Base-by-base conservation (phyloP, 2,797 vertebrate genomes). In the Myotis planiceps region DNA sequence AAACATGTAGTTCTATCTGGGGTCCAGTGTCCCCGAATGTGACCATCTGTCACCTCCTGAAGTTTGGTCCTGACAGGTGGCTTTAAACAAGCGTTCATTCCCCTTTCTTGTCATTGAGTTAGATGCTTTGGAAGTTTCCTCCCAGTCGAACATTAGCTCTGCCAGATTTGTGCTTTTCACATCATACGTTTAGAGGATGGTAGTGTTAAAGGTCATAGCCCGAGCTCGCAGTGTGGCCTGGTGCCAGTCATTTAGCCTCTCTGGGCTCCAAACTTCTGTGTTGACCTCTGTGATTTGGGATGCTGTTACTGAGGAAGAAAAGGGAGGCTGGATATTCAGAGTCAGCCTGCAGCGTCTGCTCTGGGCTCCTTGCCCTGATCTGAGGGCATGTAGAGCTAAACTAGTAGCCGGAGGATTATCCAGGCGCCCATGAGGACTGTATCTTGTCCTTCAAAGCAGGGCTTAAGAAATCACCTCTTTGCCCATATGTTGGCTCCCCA, bases 161-260 rank as follows among this genome's bases (percentile, higher is more conserved):
- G 39, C n/a, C 51, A 65, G 63, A 27, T 71, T 39, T 6, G 2
- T 76, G 69, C 55, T 63, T n/a, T 6, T 82, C 45, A 2, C 25
- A 0, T 42, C 42, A 39, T 18, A 7, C 25, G 69, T 69, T 71
- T 37, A 15, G 86, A 92, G 86, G 78, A 66, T 21, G 39, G 37
- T 29, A 16, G 37, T 53, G 55, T 78, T 74, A 53, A 65, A 90
- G 89, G 91, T 71, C 58, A 27, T 19, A 34, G 29, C 63, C 3
- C 16, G 76, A 63, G 72, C 23, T 83, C 47, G n/a, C 14, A 7
- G 7, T 34, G 37, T 68, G 91, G 76, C 81, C 25, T 9, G 4
- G 37, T 74, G 55, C 47, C 63, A n/a, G 55, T 47, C 12, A 2
- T 18, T 69, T 88, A 53, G 51, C 89, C 78, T 88, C 51, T 92